Evolutionary conservation across 2,888 invertebrate genomes (phyloP).

Genomic region (Salticus scenicus): DNA sequence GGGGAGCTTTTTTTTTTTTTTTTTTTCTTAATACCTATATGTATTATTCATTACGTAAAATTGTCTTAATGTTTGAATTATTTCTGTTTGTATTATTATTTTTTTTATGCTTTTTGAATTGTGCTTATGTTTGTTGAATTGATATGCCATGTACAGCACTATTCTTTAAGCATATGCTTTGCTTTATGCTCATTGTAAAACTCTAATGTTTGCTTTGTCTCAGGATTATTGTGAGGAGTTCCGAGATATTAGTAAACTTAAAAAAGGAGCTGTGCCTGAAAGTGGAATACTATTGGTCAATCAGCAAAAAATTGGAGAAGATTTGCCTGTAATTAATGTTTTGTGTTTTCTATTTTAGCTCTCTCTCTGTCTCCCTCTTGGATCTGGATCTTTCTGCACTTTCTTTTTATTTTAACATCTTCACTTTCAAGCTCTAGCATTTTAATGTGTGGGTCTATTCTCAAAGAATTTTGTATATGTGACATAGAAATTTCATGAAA

Average conservation of each 20-base stretch:
- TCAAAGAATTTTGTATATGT: too few relatives aligned
- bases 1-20: too few relatives aligned
- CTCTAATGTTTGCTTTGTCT: conserved; percentile 60
- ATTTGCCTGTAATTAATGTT: conserved; percentile 85
- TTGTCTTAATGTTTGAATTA: too few relatives aligned
- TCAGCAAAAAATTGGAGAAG: conserved; percentile 95
- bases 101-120: too few relatives aligned
- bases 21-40: too few relatives aligned
- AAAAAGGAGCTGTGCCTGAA: conserved; percentile 91
- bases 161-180: too few relatives aligned
- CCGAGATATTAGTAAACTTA: conserved; percentile 88
- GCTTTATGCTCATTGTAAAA: conserved; percentile 39
- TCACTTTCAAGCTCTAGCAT: background rate
- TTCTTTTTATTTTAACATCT: background rate
- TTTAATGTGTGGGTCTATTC: background rate
- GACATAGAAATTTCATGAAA: too few relatives aligned
- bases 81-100: too few relatives aligned
- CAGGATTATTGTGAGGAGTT: conserved; percentile 98
- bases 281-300: conserved; percentile 95
- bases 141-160: too few relatives aligned
- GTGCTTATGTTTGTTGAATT: too few relatives aligned
- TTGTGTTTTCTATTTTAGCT: conserved; percentile 49
- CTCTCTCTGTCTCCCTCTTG: conserved; percentile 20
- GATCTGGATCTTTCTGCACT: conserved; percentile 32
- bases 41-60: too few relatives aligned